Base-by-base conservation (phyloP, 2,113 vertebrate species). In the Elachura formosa region DNA sequence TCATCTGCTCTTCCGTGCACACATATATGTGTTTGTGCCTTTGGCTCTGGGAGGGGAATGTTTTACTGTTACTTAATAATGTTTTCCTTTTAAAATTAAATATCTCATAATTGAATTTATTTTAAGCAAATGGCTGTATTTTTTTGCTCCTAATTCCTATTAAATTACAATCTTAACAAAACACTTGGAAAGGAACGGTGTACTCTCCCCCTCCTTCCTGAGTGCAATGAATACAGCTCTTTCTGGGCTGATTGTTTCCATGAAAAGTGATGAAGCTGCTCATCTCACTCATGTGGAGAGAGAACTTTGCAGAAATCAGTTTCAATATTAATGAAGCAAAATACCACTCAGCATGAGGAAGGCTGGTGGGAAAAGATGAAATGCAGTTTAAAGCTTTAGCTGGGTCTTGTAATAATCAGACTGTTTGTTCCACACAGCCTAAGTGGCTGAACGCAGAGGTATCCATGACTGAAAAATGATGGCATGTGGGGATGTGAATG, bases 21-120 rank as follows among this genome's bases (percentile, higher is more conserved):
- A 1, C 5, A 24, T 22, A 0, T 1, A 9, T 38, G 29, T 0
- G 0, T 40, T 61, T 59, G 19, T 2, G 0, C 25, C 34, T 45
- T 24, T 7, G 13, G 6, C 31, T 29, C 25, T n/a, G 25, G 5
- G 10, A 73, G 34, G 15, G 7, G 10, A 78, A n/a, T n/a, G n/a
- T 76, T 41, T 13, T 41, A 13, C 21, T 9, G 59, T 55, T 33
- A 55, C 36, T 38, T 69, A 21, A n/a, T 56, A 4, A 24, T 8
- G 36, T 62, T 48, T 3, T 40, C 38, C 3, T 26, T 75, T 89
- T 78, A 1, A 22, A 82, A 41, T 48, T 1, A 26, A 45, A 38
- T 52, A 26, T 15, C n/a, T 56, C 9, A 31, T 2, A 7, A 12
- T 58, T 91, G 40, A 49, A 2, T 45, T n/a, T 34, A 9, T 75